Evolutionary conservation across 1,140 invertebrate genomes (phyloP), one percentile per base, ranked within the genome.

Genomic region (Drosophila micromelanica): DNA sequence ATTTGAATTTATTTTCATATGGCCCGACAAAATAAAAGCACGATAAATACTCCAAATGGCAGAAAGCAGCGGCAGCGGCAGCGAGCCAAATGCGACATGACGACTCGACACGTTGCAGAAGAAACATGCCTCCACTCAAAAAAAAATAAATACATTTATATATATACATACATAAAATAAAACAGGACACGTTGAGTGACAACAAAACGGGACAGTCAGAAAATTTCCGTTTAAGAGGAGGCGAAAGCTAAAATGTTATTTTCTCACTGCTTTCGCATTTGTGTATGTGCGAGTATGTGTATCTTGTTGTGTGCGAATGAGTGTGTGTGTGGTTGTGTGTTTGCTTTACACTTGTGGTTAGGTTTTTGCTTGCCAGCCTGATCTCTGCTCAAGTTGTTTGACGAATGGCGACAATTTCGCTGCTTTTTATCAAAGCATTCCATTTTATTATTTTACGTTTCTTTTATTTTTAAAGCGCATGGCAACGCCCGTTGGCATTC

Each of bases 1-100:
- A 89, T 89, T 89, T 89, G 84, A 89, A 89, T 89, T 90, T 89
- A 90, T 89, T 90, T 89, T 84, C 85, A 90, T 89, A 90, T 78
- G 81, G 46, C 61, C 75, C 80, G 73, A 78, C 85, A 89, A 84
- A 89, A 89, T 89, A 89, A 89, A 90, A 84, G 82, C 84, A 84
- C 84, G 67, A 86, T 87, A 89, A 87, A 87, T 79, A 89, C 82
- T 68, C 49, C 37, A 89, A 78, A 75, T 61, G 67, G 54, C 73
- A 86, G 61, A 46, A 69, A 35, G 54, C 49, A 56, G 27, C 57
- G 62, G 30, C 40, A 38, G n/a, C n/a, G n/a, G 13, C 52, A 15
- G 32, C 51, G 32, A 23, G 38, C 52, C 56, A 59, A 68, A 59
- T 45, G 30, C 67, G 63, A 73, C 49, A 74, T 61, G 57, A 49